Conservation (phyloP, 1,140 invertebrate genomes). For the Trachymyrmex septentrionalis region DNA sequence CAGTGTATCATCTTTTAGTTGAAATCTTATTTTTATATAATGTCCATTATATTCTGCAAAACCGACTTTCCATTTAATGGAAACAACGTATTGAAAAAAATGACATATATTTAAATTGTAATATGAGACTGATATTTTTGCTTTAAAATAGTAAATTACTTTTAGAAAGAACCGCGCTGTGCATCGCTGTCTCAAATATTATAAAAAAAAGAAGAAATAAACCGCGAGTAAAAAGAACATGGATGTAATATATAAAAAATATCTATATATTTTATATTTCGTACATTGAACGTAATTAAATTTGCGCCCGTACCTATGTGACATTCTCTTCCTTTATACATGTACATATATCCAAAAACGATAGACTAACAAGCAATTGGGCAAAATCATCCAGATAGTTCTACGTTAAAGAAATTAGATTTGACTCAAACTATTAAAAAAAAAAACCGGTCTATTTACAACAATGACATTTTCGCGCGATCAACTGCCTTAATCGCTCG, state of each 20-base stretch:
- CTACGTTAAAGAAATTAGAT: neutral
- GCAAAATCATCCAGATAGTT: neutral
- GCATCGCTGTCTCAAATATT: neutral
- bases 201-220: neutral
- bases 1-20: too few relatives aligned
- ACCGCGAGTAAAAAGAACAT: neutral
- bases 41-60: too few relatives aligned
- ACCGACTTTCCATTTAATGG: too few relatives aligned
- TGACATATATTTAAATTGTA: too few relatives aligned
- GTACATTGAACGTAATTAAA: neutral
- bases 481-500: slow-evolving; percentile 42
- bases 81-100: too few relatives aligned
- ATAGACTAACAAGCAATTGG: too few relatives aligned
- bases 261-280: neutral
- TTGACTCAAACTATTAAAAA: neutral
- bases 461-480: slow-evolving; percentile 30
- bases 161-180: neutral
- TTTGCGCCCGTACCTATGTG: neutral
- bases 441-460: neutral
- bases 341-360: neutral
- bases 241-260: neutral
- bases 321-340: neutral
- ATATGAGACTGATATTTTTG: too few relatives aligned
- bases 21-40: too few relatives aligned
- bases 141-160: too few relatives aligned